These are phyloP conservation scores for Coecobrya sp. DNA, from an alignment of 2,888 invertebrate genomes.

Conservation along the genomic window DNA sequence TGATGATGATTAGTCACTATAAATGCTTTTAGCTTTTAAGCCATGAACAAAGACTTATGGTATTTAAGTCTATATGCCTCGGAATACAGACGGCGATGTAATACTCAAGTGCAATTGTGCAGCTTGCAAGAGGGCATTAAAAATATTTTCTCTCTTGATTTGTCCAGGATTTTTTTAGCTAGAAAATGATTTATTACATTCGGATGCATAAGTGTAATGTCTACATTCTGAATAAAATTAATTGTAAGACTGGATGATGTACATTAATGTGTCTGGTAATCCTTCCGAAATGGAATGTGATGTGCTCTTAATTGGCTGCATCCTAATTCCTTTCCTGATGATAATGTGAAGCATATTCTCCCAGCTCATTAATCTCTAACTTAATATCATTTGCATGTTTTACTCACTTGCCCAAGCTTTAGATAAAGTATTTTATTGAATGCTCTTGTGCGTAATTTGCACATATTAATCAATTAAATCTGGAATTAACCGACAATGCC, in stretches of 20 bases:
- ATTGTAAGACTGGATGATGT: not conserved
- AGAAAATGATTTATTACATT: conserved; percentile 12
- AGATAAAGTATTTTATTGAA: not conserved
- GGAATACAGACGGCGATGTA: no score
- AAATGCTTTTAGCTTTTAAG: not conserved
- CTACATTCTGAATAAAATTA: not conserved
- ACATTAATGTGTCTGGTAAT: not conserved
- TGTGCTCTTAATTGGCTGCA: not conserved
- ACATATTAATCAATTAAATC: not conserved
- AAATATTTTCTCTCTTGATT: not conserved
- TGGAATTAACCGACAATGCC: not conserved
- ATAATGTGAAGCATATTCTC: not conserved
- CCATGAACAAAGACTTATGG: not conserved
- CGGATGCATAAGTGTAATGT: not conserved
- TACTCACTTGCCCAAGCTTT: not conserved
- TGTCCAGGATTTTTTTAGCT: not conserved
- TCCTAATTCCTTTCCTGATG: not conserved
- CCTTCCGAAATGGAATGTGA: not conserved
- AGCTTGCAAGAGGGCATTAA: not conserved
- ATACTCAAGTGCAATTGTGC: no score
- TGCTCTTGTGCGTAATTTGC: not conserved
- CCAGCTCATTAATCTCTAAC: no score
- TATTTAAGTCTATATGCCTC: no score
- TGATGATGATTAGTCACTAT: not conserved
- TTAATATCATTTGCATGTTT: not conserved